Evolutionary conservation across 2,888 invertebrate species (phyloP), one percentile per base, ranked within the genome.

Genomic region (Platycheirus albimanus): DNA sequence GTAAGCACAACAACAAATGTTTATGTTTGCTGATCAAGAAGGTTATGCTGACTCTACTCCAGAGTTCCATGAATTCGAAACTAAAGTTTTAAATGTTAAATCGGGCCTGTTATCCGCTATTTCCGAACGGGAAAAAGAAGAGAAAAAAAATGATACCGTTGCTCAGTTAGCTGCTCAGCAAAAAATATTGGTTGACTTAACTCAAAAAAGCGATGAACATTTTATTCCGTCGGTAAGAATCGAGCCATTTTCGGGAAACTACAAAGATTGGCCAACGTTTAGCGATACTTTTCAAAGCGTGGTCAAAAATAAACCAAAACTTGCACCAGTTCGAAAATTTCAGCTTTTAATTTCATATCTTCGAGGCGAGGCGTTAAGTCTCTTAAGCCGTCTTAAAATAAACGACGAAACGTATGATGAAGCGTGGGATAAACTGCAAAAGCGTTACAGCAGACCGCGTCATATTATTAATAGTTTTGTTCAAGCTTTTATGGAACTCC

Each of bases 21-120:
- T 45, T 6, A 24, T 3, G 11, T 64, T 72, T 24, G 10, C 7
- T 0, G 63, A 51, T 11, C 20, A 30, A 1, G 43, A 52, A 17
- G 15, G 30, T 3, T 63, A 63, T 28, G n/a, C n/a, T 0, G 43
- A 63, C 15, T 51, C 52, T 19, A 3, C 2, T 0, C 41, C 61
- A 6, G 69, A 69, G 1, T 69, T 47, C 15, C 38, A 58, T 10
- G 56, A 58, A 17, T 45, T 72, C 17, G 63, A 45, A 13, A 17
- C 43, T 4, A 54, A 64, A 19, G 11, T 15, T 36, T 45, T 64
- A 17, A 0, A 11, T 2, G 28, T 54, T 0, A 71, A 71, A 30
- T 56, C 56, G 6, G 17, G 3, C 0, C 20, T 56, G 2, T 15
- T 56, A 13, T 24, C 67, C 1, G 67, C 49, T 11, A 70, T 61